Conservation (phyloP, 1,140 invertebrate genomes). For the Zaprionus vittiger region DNA sequence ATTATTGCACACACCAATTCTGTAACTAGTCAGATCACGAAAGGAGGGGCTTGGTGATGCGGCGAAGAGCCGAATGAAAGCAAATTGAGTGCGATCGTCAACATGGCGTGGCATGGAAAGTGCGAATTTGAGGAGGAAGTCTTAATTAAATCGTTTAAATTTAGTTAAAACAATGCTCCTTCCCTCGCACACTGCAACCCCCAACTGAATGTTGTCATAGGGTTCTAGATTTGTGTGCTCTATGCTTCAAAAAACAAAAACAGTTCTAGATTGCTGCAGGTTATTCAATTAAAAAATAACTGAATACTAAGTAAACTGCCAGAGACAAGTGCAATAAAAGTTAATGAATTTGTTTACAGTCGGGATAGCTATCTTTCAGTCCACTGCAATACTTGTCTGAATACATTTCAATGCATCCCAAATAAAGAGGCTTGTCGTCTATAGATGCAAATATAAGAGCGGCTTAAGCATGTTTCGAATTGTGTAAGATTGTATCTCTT, state of each 20-base stretch:
- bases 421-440: background rate
- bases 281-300: background rate
- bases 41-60: background rate
- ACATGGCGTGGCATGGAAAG: constrained; percentile 17
- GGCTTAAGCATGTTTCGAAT: background rate
- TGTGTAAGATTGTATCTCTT: background rate
- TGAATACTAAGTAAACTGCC: constrained; percentile 5
- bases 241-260: no score
- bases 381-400: constrained; percentile 7
- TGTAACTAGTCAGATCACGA: background rate
- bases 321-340: constrained; percentile 25
- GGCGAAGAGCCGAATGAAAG: constrained; percentile 46
- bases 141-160: constrained; percentile 70
- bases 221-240: no score
- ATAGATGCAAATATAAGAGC: background rate
- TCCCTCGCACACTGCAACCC: background rate
- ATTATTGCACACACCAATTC: background rate
- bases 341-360: constrained; percentile 37
- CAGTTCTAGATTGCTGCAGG: background rate
- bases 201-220: background rate
- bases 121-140: constrained; percentile 57
- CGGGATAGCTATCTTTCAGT: background rate
- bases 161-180: constrained; percentile 41
- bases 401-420: constrained; percentile 6
- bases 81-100: constrained; percentile 58